phyloP scores from a whole-genome alignment of 2,888 invertebrate genomes.

The Argyresthia albistria region DNA sequence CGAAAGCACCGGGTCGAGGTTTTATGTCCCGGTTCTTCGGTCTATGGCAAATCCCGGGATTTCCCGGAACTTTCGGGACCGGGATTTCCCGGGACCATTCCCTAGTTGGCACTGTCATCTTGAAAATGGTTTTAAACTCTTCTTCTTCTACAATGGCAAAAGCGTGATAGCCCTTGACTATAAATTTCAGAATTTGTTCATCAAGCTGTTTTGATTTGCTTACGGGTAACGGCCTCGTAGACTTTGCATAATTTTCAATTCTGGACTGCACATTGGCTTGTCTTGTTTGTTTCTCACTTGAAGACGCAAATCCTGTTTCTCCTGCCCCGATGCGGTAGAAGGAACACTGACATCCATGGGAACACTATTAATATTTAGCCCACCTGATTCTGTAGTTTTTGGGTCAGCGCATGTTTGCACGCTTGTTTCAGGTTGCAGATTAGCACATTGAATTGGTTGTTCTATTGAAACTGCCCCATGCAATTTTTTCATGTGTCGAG shows the following conservation, averaged over 20 bases:
- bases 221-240: conserved; percentile 7
- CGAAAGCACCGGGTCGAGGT: too few species aligned
- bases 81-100: too few species aligned
- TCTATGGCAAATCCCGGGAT: too few species aligned
- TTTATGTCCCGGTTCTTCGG: too few species aligned
- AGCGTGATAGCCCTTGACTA: conserved; percentile 7
- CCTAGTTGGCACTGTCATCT: not conserved
- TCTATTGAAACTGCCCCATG: conserved; percentile 8
- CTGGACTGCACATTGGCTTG: conserved; percentile 2
- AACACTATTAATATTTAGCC: too few species aligned
- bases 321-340: too few species aligned
- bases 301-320: too few species aligned
- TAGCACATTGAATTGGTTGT: not conserved
- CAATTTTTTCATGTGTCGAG: conserved; percentile 9
- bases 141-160: conserved; percentile 8
- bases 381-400: too few species aligned
- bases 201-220: conserved; percentile 7
- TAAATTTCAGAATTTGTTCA: conserved; percentile 8
- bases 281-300: not conserved
- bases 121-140: conserved; percentile 6
- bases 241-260: conserved; percentile 4
- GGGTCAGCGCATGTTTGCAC: too few species aligned
- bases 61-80: too few species aligned
- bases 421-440: too few species aligned
- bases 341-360: too few species aligned